Percentiles rank a stretch among this genome's conserved stretches.
Conservation (phyloP, 2,888 invertebrate genomes). For the Lampropteryx suffumata region DNA sequence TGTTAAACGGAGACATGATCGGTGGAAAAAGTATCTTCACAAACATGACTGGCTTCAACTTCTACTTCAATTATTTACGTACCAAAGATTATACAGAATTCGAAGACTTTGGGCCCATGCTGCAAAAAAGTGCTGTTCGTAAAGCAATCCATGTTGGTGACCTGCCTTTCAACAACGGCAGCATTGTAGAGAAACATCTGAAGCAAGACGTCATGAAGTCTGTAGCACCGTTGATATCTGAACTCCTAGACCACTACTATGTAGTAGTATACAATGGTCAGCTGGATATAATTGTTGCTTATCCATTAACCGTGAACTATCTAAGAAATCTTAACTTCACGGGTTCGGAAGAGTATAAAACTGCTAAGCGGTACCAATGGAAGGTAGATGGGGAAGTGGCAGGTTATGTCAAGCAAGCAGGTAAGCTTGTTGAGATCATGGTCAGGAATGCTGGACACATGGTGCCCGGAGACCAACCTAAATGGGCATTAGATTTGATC, state of each 20-base stretch:
- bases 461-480: slow-evolving; percentile 91
- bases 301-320: slow-evolving; percentile 92
- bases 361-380: slow-evolving; percentile 87
- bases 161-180: slow-evolving; percentile 85
- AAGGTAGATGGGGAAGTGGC: slow-evolving; percentile 86
- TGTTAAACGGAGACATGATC: slow-evolving; percentile 87
- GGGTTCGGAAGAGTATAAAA: slow-evolving; percentile 85
- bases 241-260: slow-evolving; percentile 86
- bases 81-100: slow-evolving; percentile 80
- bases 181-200: slow-evolving; percentile 87
- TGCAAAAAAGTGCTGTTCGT: slow-evolving; percentile 85
- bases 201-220: slow-evolving; percentile 91
- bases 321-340: slow-evolving; percentile 87
- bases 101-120: slow-evolving; percentile 83
- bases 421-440: slow-evolving; percentile 88
- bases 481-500: slow-evolving; percentile 89
- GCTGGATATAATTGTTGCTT: slow-evolving; percentile 94
- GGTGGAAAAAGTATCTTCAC: slow-evolving; percentile 84
- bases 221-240: slow-evolving; percentile 87
- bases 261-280: slow-evolving; percentile 95
- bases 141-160: slow-evolving; percentile 93
- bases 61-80: slow-evolving; percentile 89
- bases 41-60: slow-evolving; percentile 89
- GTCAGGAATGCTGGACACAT: slow-evolving; percentile 92
- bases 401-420: slow-evolving; percentile 88